Base-by-base conservation (phyloP, 2,888 invertebrate genomes). In the Chymomyza fuscimana region DNA sequence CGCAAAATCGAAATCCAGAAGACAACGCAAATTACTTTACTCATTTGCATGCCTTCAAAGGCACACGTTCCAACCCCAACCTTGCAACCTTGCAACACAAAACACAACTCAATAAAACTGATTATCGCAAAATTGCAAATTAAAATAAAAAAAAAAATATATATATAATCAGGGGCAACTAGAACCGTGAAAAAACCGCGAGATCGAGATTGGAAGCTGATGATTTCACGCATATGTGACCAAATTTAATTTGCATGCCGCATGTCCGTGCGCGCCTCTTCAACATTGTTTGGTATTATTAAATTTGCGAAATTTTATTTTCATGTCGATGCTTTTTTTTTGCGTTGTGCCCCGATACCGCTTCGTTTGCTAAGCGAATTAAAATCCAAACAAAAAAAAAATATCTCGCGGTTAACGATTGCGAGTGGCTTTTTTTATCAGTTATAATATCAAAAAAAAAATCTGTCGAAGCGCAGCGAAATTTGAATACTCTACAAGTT, bases 141-240 rank as follows among this genome's bases (percentile, higher is more conserved):
- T 86, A 80, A 82, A 81, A 78, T 71, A 70, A 32, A 32, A 32
- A 32, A 36, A 9, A 66, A n/a, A 16, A 16, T 9, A 16, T 64
- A 60, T 16, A 16, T 19, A 46, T 54, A 54, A 54, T 54, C 22
- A 9, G 54, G n/a, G 54, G 54, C 54, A 54, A 54, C 54, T 46
- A 46, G 40, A 46, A 12, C 12, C 40, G 40, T 46, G 12, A 46
- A 46, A 46, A 46, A 46, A 46, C 10, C 10, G 10, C 40, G 12
- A 10, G 12, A 46, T 46, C 40, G 40, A 46, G 40, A 46, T 46
- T 46, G 40, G 40, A 46, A 46, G 40, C 40, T 46, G 40, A 60
- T 71, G 77, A 86, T 86, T 86, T 86, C 86, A 88, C 89, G 89
- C 86, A 88, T 87, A 86, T 88, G 87, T 80, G 87, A 71, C 77